Percentiles rank a stretch among this genome's conserved stretches.
Evolutionary conservation across 2,888 invertebrate species (phyloP).

Genomic region (Platerodrilus igneus): DNA sequence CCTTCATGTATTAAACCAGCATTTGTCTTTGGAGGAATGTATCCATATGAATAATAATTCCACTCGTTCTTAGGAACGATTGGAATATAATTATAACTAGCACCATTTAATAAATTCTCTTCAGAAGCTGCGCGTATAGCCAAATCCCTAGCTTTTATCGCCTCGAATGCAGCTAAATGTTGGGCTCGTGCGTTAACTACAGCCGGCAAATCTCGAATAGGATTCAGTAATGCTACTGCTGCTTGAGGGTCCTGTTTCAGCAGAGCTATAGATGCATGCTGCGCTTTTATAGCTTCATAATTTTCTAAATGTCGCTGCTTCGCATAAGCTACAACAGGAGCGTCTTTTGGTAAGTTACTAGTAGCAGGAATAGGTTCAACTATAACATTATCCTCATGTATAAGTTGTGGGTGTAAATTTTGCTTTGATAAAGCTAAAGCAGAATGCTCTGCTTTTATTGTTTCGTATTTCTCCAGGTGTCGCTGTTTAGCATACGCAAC

Average conservation of each 20-base stretch:
- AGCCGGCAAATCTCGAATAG: slow-evolving; percentile 43
- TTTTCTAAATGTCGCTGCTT: slow-evolving; percentile 41
- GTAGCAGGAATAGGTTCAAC: slow-evolving; percentile 33
- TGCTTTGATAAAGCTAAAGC: slow-evolving; percentile 29
- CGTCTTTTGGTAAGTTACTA: slow-evolving; percentile 35
- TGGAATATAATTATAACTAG: slow-evolving; percentile 11
- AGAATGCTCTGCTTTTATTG: slow-evolving; percentile 38
- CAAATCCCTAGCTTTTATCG: slow-evolving; percentile 36
- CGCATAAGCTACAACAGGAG: slow-evolving; percentile 43
- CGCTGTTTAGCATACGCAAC: slow-evolving; percentile 42
- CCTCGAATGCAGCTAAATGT: slow-evolving; percentile 32
- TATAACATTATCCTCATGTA: too few species aligned
- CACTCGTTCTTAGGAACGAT: slow-evolving; percentile 45
- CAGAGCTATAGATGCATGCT: slow-evolving; percentile 35
- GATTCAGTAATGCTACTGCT: slow-evolving; percentile 37
- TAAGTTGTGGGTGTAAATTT: slow-evolving; percentile 38
- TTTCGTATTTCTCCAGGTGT: slow-evolving; percentile 40
- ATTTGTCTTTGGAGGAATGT: slow-evolving; percentile 57
- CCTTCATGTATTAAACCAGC: slow-evolving; percentile 60
- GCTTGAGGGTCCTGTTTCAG: slow-evolving; percentile 10
- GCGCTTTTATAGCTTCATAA: slow-evolving; percentile 38
- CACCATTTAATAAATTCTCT: slow-evolving; percentile 30
- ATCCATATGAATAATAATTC: slow-evolving; percentile 58
- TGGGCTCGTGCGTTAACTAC: slow-evolving; percentile 17
- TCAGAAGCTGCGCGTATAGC: slow-evolving; percentile 27